Conservation (phyloP, 2,797 vertebrate genomes). For the Phrynocephalus vlangalii region DNA sequence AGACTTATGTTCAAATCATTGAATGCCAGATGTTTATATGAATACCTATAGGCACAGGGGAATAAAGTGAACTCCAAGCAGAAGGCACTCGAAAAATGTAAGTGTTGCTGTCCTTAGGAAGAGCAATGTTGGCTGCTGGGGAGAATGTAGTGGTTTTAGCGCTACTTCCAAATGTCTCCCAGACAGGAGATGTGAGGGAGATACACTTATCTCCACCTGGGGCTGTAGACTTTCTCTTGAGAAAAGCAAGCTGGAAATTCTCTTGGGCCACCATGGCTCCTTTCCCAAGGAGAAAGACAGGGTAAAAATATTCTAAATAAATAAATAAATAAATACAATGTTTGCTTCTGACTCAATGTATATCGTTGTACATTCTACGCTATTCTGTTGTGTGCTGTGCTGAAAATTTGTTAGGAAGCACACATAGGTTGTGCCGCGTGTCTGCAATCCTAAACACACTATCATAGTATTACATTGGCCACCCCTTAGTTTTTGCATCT, state of each 20-base stretch:
- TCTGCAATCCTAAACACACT: not conserved
- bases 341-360: not conserved
- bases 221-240: not conserved
- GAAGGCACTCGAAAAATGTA: not conserved
- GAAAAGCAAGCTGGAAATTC: not conserved
- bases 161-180: not conserved
- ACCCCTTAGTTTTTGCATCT: too few species aligned
- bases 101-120: not conserved
- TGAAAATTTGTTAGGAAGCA: not conserved
- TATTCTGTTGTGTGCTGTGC: not conserved
- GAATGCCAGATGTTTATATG: slow-evolving; percentile 58
- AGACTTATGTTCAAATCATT: slow-evolving; percentile 58
- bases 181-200: not conserved
- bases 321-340: not conserved
- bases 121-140: not conserved
- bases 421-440: not conserved
- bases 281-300: too few species aligned
- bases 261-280: not conserved
- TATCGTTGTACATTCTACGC: not conserved
- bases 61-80: not conserved
- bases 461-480: not conserved
- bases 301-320: too few species aligned
- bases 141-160: not conserved
- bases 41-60: slow-evolving; percentile 23
- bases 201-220: not conserved